Evolutionary conservation across 64 coral and sea anemone genomes (phyloP).

Genomic region (Cladopsammia gracilis): DNA sequence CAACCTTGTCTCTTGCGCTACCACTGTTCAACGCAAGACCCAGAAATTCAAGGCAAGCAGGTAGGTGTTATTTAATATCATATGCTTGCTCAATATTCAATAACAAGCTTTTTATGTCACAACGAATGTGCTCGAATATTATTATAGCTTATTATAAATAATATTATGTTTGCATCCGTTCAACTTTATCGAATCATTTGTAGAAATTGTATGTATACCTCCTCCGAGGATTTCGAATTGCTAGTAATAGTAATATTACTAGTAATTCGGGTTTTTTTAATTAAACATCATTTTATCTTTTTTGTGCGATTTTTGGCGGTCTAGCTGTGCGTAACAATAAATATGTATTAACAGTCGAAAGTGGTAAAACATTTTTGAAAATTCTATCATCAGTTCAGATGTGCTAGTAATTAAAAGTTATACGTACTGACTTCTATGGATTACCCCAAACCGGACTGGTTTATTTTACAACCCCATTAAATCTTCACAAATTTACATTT

Average conservation of each 20-base stretch:
- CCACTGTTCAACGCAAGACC: slow-evolving; percentile 13
- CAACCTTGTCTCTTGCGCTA: neutral
- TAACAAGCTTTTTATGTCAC: neutral
- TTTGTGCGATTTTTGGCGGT: too few species aligned
- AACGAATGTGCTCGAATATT: too few species aligned
- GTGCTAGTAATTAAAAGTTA: neutral
- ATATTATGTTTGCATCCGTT: neutral
- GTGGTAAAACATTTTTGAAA: neutral
- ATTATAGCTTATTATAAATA: too few species aligned
- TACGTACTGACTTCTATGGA: neutral
- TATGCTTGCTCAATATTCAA: neutral
- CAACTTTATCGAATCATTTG: neutral
- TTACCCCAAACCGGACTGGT: neutral
- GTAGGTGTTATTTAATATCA: slow-evolving; percentile 1
- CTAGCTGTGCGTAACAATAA: too few species aligned
- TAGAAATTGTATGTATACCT: too few species aligned
- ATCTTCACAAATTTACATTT: neutral
- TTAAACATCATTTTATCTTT: too few species aligned
- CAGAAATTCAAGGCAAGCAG: slow-evolving; percentile 10
- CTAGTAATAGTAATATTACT: too few species aligned
- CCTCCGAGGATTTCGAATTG: too few species aligned
- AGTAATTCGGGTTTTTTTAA: neutral
- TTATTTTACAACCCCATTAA: slow-evolving; percentile 20
- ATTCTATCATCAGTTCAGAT: too few species aligned
- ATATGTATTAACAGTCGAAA: too few species aligned